Percentiles rank a stretch among this genome's conserved stretches.
phyloP scores from a whole-genome alignment of 2,888 invertebrate species.

The Ganaspis brasiliensis region DNA sequence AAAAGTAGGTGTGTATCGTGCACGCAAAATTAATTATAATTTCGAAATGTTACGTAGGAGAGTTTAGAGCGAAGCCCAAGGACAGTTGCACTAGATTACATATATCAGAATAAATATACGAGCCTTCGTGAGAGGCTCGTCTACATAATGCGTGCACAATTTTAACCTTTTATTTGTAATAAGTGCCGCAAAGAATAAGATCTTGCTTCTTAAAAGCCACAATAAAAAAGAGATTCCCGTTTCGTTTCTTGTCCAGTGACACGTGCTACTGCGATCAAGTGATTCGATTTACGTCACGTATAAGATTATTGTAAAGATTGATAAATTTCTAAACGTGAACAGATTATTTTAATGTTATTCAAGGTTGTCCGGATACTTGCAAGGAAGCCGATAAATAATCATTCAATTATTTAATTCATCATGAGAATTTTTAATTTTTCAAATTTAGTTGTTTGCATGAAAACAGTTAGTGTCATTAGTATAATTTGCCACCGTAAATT shows the following conservation, averaged over 20 bases:
- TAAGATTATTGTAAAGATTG: constrained; percentile 35
- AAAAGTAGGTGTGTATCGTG: constrained; percentile 35
- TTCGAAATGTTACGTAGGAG: constrained; percentile 50
- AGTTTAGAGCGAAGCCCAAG: constrained; percentile 47
- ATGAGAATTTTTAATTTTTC: background rate
- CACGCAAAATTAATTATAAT: constrained; percentile 58
- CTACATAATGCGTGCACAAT: constrained; percentile 24
- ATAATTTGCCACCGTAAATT: background rate
- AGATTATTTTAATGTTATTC: constrained; percentile 36
- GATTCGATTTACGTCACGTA: constrained; percentile 23
- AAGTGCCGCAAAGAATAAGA: background rate
- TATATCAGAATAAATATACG: background rate
- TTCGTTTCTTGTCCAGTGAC: constrained; percentile 13
- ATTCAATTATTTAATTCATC: too few relatives aligned
- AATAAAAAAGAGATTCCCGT: constrained; percentile 16
- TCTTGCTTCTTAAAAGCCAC: background rate
- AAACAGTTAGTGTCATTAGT: background rate
- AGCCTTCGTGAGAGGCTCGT: constrained; percentile 46
- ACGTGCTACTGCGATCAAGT: constrained; percentile 31
- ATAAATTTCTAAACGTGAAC: constrained; percentile 35
- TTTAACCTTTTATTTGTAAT: background rate
- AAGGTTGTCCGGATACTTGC: constrained; percentile 23
- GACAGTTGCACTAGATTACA: constrained; percentile 8
- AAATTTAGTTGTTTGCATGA: background rate
- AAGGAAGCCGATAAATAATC: background rate